Percentiles rank a stretch among this genome's conserved stretches.
Evolutionary conservation across 2,888 invertebrate genomes (phyloP).

Genomic region (Megaustenia siamemsis): DNA sequence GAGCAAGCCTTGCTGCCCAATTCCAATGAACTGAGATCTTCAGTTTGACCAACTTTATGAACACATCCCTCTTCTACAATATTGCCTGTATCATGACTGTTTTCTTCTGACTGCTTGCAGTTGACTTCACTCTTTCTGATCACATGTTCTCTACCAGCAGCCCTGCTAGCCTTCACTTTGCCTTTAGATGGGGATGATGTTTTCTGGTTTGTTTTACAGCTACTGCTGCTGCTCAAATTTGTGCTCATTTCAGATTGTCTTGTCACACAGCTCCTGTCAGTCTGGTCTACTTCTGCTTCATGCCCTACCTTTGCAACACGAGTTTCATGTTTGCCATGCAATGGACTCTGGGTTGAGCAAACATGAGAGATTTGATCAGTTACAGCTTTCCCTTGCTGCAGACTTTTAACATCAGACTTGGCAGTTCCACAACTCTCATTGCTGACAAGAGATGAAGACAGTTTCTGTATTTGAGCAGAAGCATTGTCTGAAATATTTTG

Average conservation of each 20-base stretch:
- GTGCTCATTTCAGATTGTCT: neutral
- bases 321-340: too few relatives aligned
- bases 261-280: neutral
- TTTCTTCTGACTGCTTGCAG: neutral
- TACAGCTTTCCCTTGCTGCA: too few relatives aligned
- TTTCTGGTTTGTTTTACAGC: neutral
- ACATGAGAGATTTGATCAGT: too few relatives aligned
- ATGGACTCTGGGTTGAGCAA: too few relatives aligned
- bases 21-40: neutral
- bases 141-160: neutral
- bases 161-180: neutral
- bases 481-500: neutral
- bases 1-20: neutral
- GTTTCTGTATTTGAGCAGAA: neutral
- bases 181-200: neutral
- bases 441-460: neutral
- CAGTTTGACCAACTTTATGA: slow-evolving; percentile 4
- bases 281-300: neutral
- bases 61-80: neutral
- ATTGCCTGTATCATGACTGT: neutral
- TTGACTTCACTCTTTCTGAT: neutral
- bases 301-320: too few relatives aligned
- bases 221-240: neutral
- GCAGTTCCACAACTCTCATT: neutral
- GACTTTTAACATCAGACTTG: neutral